A percentile compares a stretch with the other conserved stretches of the same genome.
Evolutionary conservation across 2,113 vertebrate genomes (phyloP).

Genomic region (Zosterops pallidus): DNA sequence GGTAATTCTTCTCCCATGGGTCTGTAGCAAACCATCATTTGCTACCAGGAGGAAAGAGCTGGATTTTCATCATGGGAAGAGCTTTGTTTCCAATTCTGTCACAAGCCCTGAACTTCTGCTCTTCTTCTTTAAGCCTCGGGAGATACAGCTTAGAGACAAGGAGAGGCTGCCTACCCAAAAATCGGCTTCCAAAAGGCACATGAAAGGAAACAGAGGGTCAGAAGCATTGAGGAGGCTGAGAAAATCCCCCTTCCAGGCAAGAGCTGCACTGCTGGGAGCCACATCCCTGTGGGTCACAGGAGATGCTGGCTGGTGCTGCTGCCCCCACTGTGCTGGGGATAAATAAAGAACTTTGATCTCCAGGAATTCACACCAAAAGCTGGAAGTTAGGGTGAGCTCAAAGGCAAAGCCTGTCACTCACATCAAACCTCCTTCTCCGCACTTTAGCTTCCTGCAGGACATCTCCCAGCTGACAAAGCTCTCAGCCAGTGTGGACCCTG

Average conservation of each 20-base stretch:
- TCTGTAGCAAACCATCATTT: background rate
- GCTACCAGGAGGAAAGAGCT: background rate
- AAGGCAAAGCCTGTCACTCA: background rate
- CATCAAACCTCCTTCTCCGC: background rate
- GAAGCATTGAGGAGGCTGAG: background rate
- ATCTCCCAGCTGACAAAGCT: background rate
- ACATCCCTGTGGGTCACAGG: background rate
- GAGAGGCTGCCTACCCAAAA: background rate
- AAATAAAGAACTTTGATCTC: background rate
- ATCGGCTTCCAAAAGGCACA: background rate
- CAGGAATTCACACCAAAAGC: background rate
- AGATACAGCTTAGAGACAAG: background rate
- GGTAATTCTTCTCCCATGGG: background rate
- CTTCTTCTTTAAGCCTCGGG: background rate
- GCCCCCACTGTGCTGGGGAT: background rate
- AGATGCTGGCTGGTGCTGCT: background rate
- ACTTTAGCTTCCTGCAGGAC: background rate
- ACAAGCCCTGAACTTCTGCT: background rate
- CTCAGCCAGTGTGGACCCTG: background rate
- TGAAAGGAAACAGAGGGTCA: background rate
- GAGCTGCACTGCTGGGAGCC: background rate
- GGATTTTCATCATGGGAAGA: background rate
- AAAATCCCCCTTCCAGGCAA: background rate
- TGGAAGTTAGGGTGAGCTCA: background rate
- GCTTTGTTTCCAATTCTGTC: background rate